Base-by-base conservation (phyloP, 2,113 vertebrate genomes). In the Cynocephalus volans region DNA sequence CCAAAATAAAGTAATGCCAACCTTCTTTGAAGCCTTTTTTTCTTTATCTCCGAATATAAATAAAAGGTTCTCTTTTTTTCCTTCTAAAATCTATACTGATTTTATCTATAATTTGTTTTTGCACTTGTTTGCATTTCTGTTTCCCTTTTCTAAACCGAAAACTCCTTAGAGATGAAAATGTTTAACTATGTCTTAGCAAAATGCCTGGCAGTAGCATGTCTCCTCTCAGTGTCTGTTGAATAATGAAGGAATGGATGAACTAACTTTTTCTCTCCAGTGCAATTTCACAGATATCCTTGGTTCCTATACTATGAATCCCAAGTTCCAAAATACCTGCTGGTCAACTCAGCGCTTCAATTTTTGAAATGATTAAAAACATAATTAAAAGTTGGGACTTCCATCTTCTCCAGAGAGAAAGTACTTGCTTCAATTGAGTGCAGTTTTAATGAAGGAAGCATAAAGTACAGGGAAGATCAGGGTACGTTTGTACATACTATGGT, bases 71-170 rank as follows among this genome's bases (percentile, higher is more conserved):
- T 54, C 60, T 80, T 67, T 58, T 48, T 95, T 72, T 91, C 17
- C 54, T 84, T 12, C 45, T 75, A 93, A 76, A 96, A 58, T 45
- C 6, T 67, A 11, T 36, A 31, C 72, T 60, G 3, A 65, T 60
- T 76, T 92, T 15, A 72, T 41, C 36, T 92, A 18, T n/a, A 94
- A 84, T 84, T 75, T 82, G 52, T 13, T 21, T 92, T 90, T 85
- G 19, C 7, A 36, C 6, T 84, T 80, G 12, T 45, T 67, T 84
- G 13, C 4, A 9, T 89, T 8, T 24, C 17, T 80, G 31, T 50
- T 65, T 84, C 8, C 31, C n/a, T 92, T 23, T 79, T 83, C 8
- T 84, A 84, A 60, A 45, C 9, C 18, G 6, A 81, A 95, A 54
- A 7, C 64, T 62, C 33, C 65, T 64, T 69, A 64, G 13, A 23